A percentile compares a stretch with the other conserved stretches of the same genome.
Evolutionary conservation across 2,888 invertebrate genomes (phyloP).

Genomic region (Artemia sinica): DNA sequence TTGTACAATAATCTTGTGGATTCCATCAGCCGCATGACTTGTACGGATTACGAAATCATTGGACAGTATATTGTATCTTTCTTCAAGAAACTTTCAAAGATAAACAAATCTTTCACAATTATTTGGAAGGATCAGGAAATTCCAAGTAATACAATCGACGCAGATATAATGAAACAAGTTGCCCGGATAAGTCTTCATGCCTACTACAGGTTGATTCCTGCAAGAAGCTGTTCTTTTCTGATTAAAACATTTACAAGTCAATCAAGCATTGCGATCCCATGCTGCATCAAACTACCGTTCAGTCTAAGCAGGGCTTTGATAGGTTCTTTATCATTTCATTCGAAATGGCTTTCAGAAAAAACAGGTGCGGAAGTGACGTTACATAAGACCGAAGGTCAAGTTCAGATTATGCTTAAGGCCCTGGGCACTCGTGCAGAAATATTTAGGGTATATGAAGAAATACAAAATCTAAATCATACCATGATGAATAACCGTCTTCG

Average conservation of each 20-base stretch:
- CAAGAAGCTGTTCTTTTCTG: not conserved
- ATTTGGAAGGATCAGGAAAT: not conserved
- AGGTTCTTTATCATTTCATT: conserved; percentile 1
- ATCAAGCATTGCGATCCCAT: not conserved
- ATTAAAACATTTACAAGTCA: not conserved
- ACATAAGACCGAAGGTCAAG: not conserved
- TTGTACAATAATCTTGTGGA: not conserved
- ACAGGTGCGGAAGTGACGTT: conserved; percentile 14
- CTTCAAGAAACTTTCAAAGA: not conserved
- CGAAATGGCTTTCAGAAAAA: not conserved
- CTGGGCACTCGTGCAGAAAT: conserved; percentile 13
- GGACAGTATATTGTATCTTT: not conserved
- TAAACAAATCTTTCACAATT: not conserved
- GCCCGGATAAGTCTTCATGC: not conserved
- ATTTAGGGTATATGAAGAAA: conserved; percentile 16
- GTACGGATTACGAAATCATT: not conserved
- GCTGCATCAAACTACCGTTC: not conserved
- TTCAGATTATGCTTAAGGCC: not conserved
- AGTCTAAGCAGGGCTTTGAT: not conserved
- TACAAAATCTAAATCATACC: conserved; percentile 14
- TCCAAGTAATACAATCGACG: not conserved
- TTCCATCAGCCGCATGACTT: not conserved
- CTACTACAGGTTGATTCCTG: not conserved
- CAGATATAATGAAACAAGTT: conserved; percentile 4
- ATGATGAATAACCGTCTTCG: not conserved